Base-by-base conservation (phyloP, 2,113 vertebrate genomes). In the Gymnobelideus leadbeateri region DNA sequence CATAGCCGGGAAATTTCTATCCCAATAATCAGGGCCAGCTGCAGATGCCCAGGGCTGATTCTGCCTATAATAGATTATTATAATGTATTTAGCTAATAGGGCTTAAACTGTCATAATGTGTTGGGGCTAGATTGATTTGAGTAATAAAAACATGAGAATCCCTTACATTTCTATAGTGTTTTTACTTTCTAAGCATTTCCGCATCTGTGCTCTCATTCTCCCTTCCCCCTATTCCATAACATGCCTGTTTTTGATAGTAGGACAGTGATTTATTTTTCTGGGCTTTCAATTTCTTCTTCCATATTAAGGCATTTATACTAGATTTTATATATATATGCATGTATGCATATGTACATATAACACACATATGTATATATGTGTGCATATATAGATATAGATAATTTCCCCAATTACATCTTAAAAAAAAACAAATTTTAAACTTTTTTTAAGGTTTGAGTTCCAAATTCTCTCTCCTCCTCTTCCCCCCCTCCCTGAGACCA, bases 81-180 rank as follows among this genome's bases (percentile, higher is more conserved):
- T 96, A 97, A 97, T 95, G 84, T 91, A 94, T 91, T 94, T 92
- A 89, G 95, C 95, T 95, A 97, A 97, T 96, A 97, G 92, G 90
- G 84, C 57, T 93, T 89, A 47, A 26, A 93, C 92, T 96, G 92
- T 96, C 97, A 93, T 92, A 92, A 94, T 55, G 92, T 97, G 96
- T 94, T 94, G 94, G 91, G 91, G 90, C n/a, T 89, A 94, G 97
- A 97, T 68, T 95, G 93, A 97, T 97, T 94, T 97, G 84, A 93
- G 93, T 95, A 97, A 97, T 97, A 97, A 96, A 93, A 97, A 77
- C 93, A 84, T 57, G 54, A 93, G 93, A 96, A 19, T 93, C 94
- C 92, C 94, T 96, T 94, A 54, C 93, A 95, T 96, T 95, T 96
- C 89, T 97, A 89, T 91, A 95, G 91, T 93, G 94, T 92, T 90